phyloP scores from a whole-genome alignment of 2,888 invertebrate species.

The Euclidia mi region DNA sequence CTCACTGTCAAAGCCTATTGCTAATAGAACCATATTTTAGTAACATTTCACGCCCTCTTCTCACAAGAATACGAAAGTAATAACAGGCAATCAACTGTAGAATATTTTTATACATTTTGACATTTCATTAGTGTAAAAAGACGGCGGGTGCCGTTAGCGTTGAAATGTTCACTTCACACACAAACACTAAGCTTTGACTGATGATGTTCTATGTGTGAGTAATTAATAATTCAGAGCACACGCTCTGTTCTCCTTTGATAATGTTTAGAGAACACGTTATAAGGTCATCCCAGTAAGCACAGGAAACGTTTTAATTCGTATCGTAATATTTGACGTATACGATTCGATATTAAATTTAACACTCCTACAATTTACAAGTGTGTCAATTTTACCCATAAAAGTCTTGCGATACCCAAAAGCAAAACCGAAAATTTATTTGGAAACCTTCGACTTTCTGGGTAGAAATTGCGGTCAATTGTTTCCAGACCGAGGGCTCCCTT shows the following conservation, averaged over 20 bases:
- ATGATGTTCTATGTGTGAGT: constrained; percentile 34
- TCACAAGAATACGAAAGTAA: too few relatives aligned
- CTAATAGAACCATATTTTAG: too few relatives aligned
- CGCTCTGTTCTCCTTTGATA: constrained; percentile 34
- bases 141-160: constrained; percentile 9
- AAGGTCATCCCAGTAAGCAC: constrained; percentile 13
- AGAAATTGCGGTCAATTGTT: constrained; percentile 68
- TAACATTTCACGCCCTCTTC: too few relatives aligned
- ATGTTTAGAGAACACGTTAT: constrained; percentile 22
- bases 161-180: constrained; percentile 29
- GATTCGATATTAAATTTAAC: constrained; percentile 25
- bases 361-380: constrained; percentile 11
- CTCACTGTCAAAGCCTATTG: neutral
- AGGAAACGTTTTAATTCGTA: constrained; percentile 14
- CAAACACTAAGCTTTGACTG: constrained; percentile 41
- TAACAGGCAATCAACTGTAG: constrained; percentile 7
- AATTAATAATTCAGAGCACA: constrained; percentile 44
- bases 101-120: constrained; percentile 15
- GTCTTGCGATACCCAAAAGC: constrained; percentile 34
- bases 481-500: constrained; percentile 52
- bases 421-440: constrained; percentile 57
- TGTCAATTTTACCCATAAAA: constrained; percentile 18
- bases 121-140: constrained; percentile 32
- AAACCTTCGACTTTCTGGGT: constrained; percentile 39
- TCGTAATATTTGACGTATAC: neutral